These are phyloP conservation scores for Eretmochelys imbricata DNA, from an alignment of 2,113 vertebrate genomes.

Conservation along the genomic window DNA sequence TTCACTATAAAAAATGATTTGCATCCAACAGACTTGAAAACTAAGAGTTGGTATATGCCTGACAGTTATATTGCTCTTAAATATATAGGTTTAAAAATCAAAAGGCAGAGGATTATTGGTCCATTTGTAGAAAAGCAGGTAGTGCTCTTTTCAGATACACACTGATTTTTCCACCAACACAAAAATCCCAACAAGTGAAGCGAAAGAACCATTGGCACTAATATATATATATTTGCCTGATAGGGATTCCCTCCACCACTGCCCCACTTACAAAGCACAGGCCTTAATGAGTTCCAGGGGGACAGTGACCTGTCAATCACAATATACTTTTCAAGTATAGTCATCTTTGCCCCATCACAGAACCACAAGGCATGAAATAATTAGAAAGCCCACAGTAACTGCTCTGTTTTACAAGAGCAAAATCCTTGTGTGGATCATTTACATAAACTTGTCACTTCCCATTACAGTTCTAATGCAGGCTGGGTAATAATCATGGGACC, in stretches of 20 bases:
- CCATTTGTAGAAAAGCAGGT: constrained; percentile 57
- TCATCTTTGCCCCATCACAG: constrained; percentile 82
- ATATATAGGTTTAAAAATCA: constrained; percentile 37
- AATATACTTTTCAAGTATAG: constrained; percentile 81
- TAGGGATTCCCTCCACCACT: constrained; percentile 75
- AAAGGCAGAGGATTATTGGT: constrained; percentile 46
- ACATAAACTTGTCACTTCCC: constrained; percentile 88
- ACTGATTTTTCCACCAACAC: constrained; percentile 52
- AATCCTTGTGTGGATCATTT: constrained; percentile 85
- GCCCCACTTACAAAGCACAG: constrained; percentile 72
- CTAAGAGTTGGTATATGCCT: rapidly evolving
- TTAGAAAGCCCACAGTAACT: constrained; percentile 88
- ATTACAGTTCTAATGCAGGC: constrained; percentile 77
- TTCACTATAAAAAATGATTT: not conserved
- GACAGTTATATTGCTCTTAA: not conserved
- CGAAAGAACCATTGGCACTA: constrained; percentile 47
- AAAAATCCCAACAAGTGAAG: constrained; percentile 77
- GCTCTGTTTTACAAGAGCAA: constrained; percentile 87
- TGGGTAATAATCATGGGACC: constrained; percentile 71
- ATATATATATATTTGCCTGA: constrained; percentile 66
- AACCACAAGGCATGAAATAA: constrained; percentile 92
- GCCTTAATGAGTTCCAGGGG: constrained; percentile 88
- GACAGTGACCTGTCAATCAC: constrained; percentile 86
- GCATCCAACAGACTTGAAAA: not conserved
- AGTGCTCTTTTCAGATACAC: constrained; percentile 55